Conservation (phyloP, 2,797 vertebrate species). For the Rhinichthys osculus region DNA sequence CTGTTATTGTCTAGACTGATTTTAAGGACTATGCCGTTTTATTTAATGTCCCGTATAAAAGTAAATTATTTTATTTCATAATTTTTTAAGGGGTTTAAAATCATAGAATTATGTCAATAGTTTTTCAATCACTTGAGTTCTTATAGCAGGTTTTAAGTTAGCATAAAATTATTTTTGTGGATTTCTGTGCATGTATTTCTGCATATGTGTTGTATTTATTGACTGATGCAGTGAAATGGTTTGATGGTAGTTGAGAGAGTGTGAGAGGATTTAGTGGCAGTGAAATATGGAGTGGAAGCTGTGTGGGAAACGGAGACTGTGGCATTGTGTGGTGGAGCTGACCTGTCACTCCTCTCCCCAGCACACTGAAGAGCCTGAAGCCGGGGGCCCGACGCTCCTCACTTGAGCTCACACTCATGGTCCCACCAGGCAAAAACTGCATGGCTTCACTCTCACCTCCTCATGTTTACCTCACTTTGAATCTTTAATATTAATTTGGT, state of each 20-base stretch:
- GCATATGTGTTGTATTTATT: background rate
- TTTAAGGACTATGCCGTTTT: background rate
- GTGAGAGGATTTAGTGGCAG: slow-evolving; percentile 20
- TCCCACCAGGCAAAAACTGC: slow-evolving; percentile 1
- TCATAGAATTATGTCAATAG: background rate
- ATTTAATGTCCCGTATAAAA: background rate
- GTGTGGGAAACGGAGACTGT: slow-evolving; percentile 47
- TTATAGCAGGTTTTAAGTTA: background rate
- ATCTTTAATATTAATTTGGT: background rate
- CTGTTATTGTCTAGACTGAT: background rate
- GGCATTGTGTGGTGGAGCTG: slow-evolving; percentile 49
- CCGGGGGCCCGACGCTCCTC: slow-evolving; percentile 26
- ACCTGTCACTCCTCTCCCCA: slow-evolving; percentile 39
- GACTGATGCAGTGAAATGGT: background rate
- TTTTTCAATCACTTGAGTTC: background rate
- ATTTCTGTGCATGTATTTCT: background rate
- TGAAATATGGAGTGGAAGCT: slow-evolving; percentile 29
- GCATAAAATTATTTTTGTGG: background rate
- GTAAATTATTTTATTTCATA: background rate
- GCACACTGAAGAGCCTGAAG: slow-evolving; percentile 47
- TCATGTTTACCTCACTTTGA: background rate
- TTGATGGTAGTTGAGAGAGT: background rate
- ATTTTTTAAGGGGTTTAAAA: background rate
- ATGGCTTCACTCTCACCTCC: background rate
- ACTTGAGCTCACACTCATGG: slow-evolving; percentile 30